Conservation (phyloP, 2,797 vertebrate species). For the Anas bahamensis region DNA sequence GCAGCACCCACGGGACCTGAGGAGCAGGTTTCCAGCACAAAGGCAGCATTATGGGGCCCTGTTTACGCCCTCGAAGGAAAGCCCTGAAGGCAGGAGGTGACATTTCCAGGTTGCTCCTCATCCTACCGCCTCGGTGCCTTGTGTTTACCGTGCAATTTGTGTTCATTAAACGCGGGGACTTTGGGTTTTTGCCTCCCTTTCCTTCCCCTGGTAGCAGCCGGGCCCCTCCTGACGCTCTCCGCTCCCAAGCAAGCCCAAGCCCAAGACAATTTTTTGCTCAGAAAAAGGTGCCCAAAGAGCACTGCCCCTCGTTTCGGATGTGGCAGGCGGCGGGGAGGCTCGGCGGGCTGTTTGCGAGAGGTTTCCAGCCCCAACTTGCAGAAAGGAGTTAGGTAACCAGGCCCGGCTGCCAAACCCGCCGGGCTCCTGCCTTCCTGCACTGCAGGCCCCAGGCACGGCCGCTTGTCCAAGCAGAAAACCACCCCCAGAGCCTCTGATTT, state of each 20-base stretch:
- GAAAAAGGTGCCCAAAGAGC: background rate
- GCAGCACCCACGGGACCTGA: background rate
- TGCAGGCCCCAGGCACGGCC: background rate
- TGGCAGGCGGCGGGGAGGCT: rapidly evolving
- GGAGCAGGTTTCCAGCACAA: constrained; percentile 55
- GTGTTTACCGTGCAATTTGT: background rate
- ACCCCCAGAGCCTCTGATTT: rapidly evolving
- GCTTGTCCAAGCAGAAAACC: background rate
- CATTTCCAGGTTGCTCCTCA: background rate
- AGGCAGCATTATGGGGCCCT: background rate
- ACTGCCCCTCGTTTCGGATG: rapidly evolving
- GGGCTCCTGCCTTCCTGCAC: background rate
- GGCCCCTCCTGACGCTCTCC: background rate
- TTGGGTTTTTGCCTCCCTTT: rapidly evolving
- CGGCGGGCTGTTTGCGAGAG: background rate
- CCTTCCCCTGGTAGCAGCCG: background rate
- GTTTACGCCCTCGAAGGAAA: background rate
- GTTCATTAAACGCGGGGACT: background rate
- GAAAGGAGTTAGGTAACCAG: background rate
- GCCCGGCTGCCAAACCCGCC: constrained; percentile 14
- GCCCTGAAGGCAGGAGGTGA: background rate
- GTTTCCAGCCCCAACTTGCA: constrained; percentile 24
- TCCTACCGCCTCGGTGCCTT: background rate
- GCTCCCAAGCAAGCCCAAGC: background rate
- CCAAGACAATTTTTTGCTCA: background rate